Percentiles rank a stretch among this genome's conserved stretches.
phyloP scores from a whole-genome alignment of 1,140 invertebrate species.

The Popillia japonica region DNA sequence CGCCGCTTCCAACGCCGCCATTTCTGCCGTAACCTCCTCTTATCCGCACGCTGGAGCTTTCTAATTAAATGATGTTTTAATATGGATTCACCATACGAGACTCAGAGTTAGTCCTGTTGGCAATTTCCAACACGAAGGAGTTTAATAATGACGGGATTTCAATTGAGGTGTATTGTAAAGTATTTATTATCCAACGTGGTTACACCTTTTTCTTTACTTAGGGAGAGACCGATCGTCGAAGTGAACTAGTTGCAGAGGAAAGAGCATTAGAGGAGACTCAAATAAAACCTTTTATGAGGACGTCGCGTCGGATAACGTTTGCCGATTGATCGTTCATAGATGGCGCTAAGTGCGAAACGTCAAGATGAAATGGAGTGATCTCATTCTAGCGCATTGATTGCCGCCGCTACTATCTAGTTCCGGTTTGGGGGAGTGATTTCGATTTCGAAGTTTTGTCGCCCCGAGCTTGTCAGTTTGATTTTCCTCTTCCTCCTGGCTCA shows the following conservation, averaged over 20 bases:
- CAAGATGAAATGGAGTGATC: slow-evolving; percentile 28
- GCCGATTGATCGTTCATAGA: slow-evolving; percentile 18
- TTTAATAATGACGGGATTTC: neutral
- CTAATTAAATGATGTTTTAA: slow-evolving; percentile 28
- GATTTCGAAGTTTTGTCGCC: slow-evolving; percentile 23
- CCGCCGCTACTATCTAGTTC: slow-evolving; percentile 25
- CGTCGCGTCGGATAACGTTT: slow-evolving; percentile 17
- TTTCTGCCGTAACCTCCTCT: neutral
- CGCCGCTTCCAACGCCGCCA: neutral
- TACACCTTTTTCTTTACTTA: neutral
- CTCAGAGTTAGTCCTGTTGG: neutral
- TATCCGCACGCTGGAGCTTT: neutral
- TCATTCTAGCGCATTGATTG: neutral
- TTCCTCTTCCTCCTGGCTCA: neutral
- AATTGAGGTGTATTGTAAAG: slow-evolving; percentile 2
- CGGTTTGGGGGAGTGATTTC: slow-evolving; percentile 19
- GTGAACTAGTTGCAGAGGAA: neutral
- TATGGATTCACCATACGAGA: neutral
- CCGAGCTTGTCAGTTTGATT: slow-evolving; percentile 26
- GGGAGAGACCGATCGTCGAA: neutral
- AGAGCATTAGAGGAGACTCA: neutral
- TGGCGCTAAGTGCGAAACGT: slow-evolving; percentile 23
- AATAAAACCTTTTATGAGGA: slow-evolving; percentile 26
- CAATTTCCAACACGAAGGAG: neutral
- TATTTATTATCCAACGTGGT: neutral